Evolutionary conservation across 2,888 invertebrate genomes (phyloP).

Genomic region (Amblyjoppa fuscipennis): DNA sequence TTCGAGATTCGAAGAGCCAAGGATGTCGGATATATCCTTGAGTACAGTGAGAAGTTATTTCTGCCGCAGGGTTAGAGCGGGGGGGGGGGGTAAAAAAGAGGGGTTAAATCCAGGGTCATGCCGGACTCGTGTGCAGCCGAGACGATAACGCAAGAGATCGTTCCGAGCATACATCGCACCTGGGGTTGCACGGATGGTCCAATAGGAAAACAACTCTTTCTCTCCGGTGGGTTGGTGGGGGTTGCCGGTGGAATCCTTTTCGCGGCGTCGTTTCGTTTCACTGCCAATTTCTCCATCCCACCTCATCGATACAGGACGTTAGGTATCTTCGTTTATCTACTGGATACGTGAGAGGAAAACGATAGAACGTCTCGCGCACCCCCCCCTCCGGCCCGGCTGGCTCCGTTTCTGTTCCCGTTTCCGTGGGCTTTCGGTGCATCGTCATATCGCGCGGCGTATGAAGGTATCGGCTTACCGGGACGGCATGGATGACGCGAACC

Average conservation of each 20-base stretch:
- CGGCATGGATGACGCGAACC: constrained; percentile 45
- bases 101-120: constrained; percentile 32
- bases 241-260: not conserved
- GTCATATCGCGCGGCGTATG: constrained; percentile 48
- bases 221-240: constrained; percentile 15
- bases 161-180: constrained; percentile 64
- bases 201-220: constrained; percentile 63
- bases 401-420: constrained; percentile 17
- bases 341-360: constrained; percentile 69
- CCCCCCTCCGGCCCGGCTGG: not conserved
- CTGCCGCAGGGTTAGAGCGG: constrained; percentile 8
- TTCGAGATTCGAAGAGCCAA: constrained; percentile 21
- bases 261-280: constrained; percentile 58
- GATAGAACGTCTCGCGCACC: constrained; percentile 41
- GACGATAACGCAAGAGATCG: constrained; percentile 68
- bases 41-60: constrained; percentile 48
- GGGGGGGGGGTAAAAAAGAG: not conserved
- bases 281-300: constrained; percentile 64
- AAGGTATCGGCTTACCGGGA: constrained; percentile 59
- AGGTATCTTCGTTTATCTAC: constrained; percentile 69
- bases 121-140: constrained; percentile 4
- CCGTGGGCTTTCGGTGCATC: constrained; percentile 41
- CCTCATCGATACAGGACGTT: constrained; percentile 66
- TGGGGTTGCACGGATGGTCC: constrained; percentile 46
- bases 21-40: constrained; percentile 9